Conservation (phyloP, 2,888 invertebrate genomes). For the Chromoteleia sp. region DNA sequence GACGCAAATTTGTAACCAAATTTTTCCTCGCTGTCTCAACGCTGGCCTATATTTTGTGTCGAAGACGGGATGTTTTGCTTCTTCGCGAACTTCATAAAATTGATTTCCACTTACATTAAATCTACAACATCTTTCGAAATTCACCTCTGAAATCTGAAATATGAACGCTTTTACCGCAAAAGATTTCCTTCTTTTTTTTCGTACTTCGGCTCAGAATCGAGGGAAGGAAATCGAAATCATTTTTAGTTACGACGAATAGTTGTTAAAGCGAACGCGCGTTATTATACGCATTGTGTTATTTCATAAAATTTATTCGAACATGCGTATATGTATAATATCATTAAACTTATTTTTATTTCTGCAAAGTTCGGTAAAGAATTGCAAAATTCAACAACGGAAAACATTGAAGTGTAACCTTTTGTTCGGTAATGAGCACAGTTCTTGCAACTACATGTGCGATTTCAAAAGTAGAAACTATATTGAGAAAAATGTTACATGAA, state of each 20-base stretch:
- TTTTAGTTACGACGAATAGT: background rate
- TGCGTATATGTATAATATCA: background rate
- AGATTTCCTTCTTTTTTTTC: too few relatives aligned
- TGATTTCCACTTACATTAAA: constrained; percentile 8
- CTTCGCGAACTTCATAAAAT: constrained; percentile 2
- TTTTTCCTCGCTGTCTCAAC: background rate
- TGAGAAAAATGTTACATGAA: too few relatives aligned
- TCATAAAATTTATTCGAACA: background rate
- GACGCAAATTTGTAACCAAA: background rate
- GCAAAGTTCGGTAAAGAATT: background rate
- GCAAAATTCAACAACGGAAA: constrained; percentile 5
- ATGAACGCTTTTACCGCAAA: background rate
- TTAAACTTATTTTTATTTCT: background rate
- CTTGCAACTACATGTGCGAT: background rate
- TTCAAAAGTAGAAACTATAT: background rate
- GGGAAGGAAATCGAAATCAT: background rate
- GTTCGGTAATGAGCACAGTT: background rate
- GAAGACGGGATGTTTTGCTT: constrained; percentile 10
- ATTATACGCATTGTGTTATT: background rate
- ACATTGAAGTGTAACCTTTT: background rate
- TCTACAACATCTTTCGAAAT: background rate
- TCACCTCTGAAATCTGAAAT: constrained; percentile 3
- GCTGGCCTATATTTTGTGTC: background rate
- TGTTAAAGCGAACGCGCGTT: too few relatives aligned
- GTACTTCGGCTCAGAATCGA: background rate